A percentile compares a stretch with the other conserved stretches of the same genome.
Evolutionary conservation across 2,113 vertebrate species (phyloP).

Genomic region (Austrofundulus limnaeus): DNA sequence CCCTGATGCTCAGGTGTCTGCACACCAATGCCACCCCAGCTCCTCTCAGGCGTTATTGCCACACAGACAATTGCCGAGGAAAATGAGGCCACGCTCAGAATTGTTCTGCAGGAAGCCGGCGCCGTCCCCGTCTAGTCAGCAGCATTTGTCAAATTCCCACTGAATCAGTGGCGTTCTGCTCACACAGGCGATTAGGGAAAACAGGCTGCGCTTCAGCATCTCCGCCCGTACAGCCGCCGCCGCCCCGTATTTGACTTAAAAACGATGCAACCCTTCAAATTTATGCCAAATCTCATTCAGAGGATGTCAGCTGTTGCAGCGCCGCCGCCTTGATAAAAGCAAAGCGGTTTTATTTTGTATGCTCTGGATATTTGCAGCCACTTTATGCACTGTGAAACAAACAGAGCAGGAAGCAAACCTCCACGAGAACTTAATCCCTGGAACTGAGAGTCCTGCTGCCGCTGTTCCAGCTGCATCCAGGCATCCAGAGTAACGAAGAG

Average conservation of each 20-base stretch:
- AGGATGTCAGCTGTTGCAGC: slow-evolving; percentile 20
- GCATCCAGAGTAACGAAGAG: slow-evolving; percentile 57
- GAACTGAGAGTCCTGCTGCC: slow-evolving; percentile 59
- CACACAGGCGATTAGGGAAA: slow-evolving; percentile 55
- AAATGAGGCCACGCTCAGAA: slow-evolving; percentile 69
- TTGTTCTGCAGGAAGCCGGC: slow-evolving; percentile 61
- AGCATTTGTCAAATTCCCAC: slow-evolving; percentile 70
- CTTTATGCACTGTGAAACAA: slow-evolving; percentile 61
- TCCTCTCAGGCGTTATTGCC: slow-evolving; percentile 55
- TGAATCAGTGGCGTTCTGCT: slow-evolving; percentile 60
- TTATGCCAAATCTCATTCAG: slow-evolving; percentile 47
- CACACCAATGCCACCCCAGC: slow-evolving; percentile 63
- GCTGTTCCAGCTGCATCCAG: slow-evolving; percentile 50
- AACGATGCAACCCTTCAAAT: slow-evolving; percentile 51
- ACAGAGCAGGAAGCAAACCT: slow-evolving; percentile 54
- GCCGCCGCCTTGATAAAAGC: slow-evolving; percentile 22
- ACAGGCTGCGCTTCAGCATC: slow-evolving; percentile 45
- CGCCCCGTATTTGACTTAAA: slow-evolving; percentile 41
- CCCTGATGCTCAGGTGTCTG: slow-evolving; percentile 61
- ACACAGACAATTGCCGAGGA: slow-evolving; percentile 57
- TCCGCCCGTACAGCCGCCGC: slow-evolving; percentile 32
- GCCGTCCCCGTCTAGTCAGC: slow-evolving; percentile 61
- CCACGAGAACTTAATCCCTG: slow-evolving; percentile 62
- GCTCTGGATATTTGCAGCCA: slow-evolving; percentile 39
- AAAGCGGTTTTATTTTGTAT: slow-evolving; percentile 33